A percentile compares a stretch with the other conserved stretches of the same genome.
Conservation (phyloP, 2,113 vertebrate species). For the Marcusenius ussheri region DNA sequence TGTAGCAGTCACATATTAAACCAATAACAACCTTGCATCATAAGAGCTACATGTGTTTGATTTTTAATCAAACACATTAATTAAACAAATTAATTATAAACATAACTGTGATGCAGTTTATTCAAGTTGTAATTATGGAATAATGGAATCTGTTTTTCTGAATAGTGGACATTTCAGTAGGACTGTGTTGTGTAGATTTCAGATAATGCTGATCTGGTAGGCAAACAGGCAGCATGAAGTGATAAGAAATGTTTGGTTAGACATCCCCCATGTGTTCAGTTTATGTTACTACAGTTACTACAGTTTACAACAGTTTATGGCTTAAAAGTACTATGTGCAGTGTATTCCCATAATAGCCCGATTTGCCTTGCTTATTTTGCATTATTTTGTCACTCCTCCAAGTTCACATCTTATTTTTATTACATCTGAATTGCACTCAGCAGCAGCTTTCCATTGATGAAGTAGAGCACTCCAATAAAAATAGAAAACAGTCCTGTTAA, state of each 20-base stretch:
- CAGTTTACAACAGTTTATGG: background rate
- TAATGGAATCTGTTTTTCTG: background rate
- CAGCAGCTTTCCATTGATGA: background rate
- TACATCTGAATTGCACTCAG: background rate
- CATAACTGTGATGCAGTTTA: background rate
- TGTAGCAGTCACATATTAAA: background rate
- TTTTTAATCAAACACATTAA: background rate
- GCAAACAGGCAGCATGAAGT: background rate
- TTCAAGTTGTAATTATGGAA: background rate
- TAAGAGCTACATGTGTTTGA: background rate
- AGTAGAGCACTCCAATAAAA: background rate
- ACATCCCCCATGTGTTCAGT: slow-evolving; percentile 53
- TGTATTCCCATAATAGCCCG: background rate
- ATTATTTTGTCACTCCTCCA: background rate
- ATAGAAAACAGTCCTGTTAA: background rate
- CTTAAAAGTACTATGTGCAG: background rate
- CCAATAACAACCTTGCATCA: background rate
- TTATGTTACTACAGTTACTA: no score
- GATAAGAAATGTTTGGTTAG: slow-evolving; percentile 36
- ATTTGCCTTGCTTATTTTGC: background rate
- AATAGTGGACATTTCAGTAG: background rate
- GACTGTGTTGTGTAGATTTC: background rate
- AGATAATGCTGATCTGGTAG: background rate
- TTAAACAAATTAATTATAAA: background rate
- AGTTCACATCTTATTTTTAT: background rate